Conservation (phyloP, 2,797 vertebrate species). For the Pelodytes ibericus region DNA sequence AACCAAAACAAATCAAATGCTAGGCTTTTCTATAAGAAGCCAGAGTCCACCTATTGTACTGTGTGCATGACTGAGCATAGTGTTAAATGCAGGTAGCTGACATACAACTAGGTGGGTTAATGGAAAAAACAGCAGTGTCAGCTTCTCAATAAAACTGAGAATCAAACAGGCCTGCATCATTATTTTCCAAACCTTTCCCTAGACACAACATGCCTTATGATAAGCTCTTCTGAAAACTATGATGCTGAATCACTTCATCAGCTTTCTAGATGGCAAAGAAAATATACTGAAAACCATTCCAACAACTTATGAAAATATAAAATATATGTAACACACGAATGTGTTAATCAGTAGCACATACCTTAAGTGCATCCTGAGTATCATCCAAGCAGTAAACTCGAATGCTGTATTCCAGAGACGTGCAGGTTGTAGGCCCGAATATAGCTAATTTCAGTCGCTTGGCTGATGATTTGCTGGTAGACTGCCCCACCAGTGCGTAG, state of each 20-base stretch:
- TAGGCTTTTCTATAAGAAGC: too few species aligned
- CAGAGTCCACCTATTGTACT: too few species aligned
- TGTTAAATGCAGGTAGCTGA: background rate
- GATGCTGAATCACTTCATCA: too few species aligned
- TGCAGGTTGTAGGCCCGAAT: slow-evolving; percentile 90
- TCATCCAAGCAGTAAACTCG: slow-evolving; percentile 96
- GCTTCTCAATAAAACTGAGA: background rate
- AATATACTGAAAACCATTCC: too few species aligned
- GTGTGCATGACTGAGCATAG: background rate
- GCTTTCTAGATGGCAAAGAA: too few species aligned
- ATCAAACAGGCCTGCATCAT: background rate
- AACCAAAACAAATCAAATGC: too few species aligned
- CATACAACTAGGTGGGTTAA: background rate
- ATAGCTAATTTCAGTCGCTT: slow-evolving; percentile 94
- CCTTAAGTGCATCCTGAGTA: slow-evolving; percentile 93
- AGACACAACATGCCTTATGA: too few species aligned
- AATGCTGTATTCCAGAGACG: slow-evolving; percentile 91
- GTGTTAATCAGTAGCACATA: slow-evolving; percentile 56
- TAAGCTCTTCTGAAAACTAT: too few species aligned
- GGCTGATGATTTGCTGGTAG: slow-evolving; percentile 85
- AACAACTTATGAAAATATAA: too few species aligned
- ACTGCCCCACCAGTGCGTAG: slow-evolving; percentile 88
- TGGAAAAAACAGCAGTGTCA: background rate
- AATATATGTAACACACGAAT: too few species aligned
- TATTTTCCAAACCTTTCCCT: background rate